Percentiles rank a stretch among this genome's conserved stretches.
Evolutionary conservation across 2,113 vertebrate species (phyloP).

Genomic region (Pseudolaguvia tuberculata): DNA sequence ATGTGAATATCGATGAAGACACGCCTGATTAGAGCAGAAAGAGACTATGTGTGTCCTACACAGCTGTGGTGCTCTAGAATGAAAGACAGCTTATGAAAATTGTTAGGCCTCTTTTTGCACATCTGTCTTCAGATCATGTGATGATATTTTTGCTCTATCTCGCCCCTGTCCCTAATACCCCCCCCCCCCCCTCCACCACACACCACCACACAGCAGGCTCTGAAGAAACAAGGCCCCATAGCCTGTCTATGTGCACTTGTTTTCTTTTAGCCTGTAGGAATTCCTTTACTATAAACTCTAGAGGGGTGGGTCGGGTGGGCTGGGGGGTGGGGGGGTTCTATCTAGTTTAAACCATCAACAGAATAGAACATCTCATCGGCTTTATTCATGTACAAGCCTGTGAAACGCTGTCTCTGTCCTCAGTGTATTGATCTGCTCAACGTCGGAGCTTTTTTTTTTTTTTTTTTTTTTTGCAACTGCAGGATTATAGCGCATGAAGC

Average conservation of each 20-base stretch:
- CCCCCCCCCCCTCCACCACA: too few species aligned
- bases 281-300: slow-evolving; percentile 18
- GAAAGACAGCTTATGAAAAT: slow-evolving; percentile 68
- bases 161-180: slow-evolving; percentile 57
- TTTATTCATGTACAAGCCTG: slow-evolving; percentile 62
- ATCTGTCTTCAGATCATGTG: slow-evolving; percentile 66
- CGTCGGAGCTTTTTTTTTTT: slow-evolving; percentile 37
- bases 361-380: slow-evolving; percentile 63
- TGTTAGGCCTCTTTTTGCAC: slow-evolving; percentile 53
- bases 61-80: slow-evolving; percentile 66
- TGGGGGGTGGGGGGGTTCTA: slow-evolving; percentile 26
- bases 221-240: slow-evolving; percentile 61
- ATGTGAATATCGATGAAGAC: slow-evolving; percentile 59
- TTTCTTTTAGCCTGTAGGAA: slow-evolving; percentile 25
- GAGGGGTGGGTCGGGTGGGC: too few species aligned
- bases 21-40: slow-evolving; percentile 49
- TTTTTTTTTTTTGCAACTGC: not conserved
- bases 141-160: slow-evolving; percentile 63
- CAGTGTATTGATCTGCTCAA: slow-evolving; percentile 56
- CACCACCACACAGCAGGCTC: slow-evolving; percentile 52
- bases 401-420: slow-evolving; percentile 61
- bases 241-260: slow-evolving; percentile 37
- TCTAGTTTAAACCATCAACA: slow-evolving; percentile 48
- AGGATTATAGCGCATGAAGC: slow-evolving; percentile 26
- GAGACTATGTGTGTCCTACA: slow-evolving; percentile 57